phyloP scores from a whole-genome alignment of 2,888 invertebrate genomes.

The Morpho achilles region DNA sequence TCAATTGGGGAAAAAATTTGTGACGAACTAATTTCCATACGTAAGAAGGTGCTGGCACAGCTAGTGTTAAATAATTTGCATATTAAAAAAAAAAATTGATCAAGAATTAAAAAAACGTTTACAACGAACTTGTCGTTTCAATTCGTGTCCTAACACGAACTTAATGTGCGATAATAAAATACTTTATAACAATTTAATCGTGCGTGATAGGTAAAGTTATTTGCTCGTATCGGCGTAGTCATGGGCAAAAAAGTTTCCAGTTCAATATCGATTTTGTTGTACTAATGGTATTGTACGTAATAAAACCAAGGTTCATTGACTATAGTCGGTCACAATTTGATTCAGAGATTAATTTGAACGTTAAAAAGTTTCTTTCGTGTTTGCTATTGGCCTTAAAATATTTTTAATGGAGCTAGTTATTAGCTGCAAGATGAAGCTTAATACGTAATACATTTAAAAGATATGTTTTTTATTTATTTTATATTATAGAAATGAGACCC shows the following conservation, averaged over 20 bases:
- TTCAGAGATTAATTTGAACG: constrained; percentile 20
- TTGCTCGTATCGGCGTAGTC: constrained; percentile 5
- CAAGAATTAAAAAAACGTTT: neutral
- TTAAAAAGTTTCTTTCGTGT: constrained; percentile 12
- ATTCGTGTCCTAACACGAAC: too few relatives aligned
- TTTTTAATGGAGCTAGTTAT: too few relatives aligned
- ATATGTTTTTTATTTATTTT: too few relatives aligned
- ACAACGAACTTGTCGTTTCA: neutral
- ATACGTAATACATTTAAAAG: too few relatives aligned
- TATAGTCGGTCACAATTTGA: constrained; percentile 8
- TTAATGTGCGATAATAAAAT: constrained; percentile 3
- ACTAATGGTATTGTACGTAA: constrained; percentile 6
- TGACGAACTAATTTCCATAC: too few relatives aligned
- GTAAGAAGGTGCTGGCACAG: too few relatives aligned
- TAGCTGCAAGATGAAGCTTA: too few relatives aligned
- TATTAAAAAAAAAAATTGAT: too few relatives aligned
- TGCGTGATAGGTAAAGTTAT: constrained; percentile 9
- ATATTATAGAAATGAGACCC: too few relatives aligned
- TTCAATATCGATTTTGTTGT: constrained; percentile 20
- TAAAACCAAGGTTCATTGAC: constrained; percentile 10
- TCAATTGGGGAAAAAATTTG: too few relatives aligned
- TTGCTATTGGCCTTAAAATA: neutral
- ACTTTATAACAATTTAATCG: constrained; percentile 6
- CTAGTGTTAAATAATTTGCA: too few relatives aligned
- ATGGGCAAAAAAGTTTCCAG: constrained; percentile 19